These are phyloP conservation scores for Smutsia gigantea DNA, from an alignment of 2,797 vertebrate species.

Conservation along the genomic window DNA sequence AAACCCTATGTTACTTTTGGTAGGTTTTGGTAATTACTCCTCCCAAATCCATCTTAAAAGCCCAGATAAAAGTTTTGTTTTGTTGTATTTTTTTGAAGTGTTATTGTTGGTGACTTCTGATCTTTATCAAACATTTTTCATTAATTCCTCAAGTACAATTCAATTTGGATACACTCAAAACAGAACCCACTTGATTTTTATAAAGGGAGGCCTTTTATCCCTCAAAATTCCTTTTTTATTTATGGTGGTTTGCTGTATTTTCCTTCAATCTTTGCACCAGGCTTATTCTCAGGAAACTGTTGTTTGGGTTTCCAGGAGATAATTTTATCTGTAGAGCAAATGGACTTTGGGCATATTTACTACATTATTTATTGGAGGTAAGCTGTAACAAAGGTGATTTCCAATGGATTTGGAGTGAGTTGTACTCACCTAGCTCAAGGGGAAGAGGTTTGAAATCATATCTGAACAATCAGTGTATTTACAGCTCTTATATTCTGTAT, in stretches of 20 bases:
- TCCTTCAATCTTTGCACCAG: background rate
- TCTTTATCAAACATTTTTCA: conserved; percentile 20
- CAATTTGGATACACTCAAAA: conserved; percentile 29
- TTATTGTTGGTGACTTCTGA: conserved; percentile 19
- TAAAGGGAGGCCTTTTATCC: background rate
- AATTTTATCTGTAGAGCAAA: conserved; percentile 38
- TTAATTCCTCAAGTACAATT: conserved; percentile 38
- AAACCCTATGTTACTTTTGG: background rate
- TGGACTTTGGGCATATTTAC: background rate
- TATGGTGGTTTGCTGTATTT: background rate
- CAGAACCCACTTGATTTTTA: background rate
- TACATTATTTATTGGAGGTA: conserved; percentile 12
- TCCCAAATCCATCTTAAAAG: conserved; percentile 10
- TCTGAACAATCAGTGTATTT: background rate
- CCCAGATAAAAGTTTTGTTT: background rate
- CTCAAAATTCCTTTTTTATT: conserved; percentile 48
- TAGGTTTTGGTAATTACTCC: background rate
- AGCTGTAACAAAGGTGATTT: background rate
- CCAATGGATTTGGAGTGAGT: background rate
- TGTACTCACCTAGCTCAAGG: background rate
- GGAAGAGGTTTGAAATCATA: background rate
- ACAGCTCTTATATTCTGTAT: background rate
- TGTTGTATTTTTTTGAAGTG: background rate
- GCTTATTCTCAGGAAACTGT: conserved; percentile 12
- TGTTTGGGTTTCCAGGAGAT: conserved; percentile 19